Evolutionary conservation across 2,888 invertebrate genomes (phyloP), one percentile per base, ranked within the genome.

Genomic region (Holacanthella duospinosa): DNA sequence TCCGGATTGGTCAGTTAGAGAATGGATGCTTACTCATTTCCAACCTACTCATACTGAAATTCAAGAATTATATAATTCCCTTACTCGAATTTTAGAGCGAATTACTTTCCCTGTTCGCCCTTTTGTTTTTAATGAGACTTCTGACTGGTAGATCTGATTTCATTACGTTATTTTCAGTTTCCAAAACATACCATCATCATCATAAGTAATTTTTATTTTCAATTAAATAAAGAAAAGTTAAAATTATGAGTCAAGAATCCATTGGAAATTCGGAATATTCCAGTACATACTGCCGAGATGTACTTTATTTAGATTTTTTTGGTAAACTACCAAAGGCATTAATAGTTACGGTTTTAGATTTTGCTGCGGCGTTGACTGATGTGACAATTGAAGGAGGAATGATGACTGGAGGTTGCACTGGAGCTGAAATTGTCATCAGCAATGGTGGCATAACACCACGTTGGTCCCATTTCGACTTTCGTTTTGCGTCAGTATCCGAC

Each of bases 391-490:
- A 48, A n/a, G 86, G 85, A 21, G 71, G 63, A 21, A 66, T 63
- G 43, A 66, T 36, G 1, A 63, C 60, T n/a, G 67, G 64, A 19
- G 58, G 63, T 62, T 53, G 28, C 1, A 55, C 19, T 19, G 25
- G 29, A 56, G 19, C 12, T 4, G 16, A 9, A n/a, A 48, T 21
- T 4, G 48, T 48, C 48, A 48, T 65, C 19, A 62, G 21, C 44
- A 64, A 59, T 9, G 53, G 58, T 3, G 68, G 64, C 61, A 66
- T 60, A 0, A 66, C 62, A 9, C 75, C 77, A 55, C 90, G 89
- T 76, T 91, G 91, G 78, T 93, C 92, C 93, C 93, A 93, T 77
- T 93, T 93, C 2, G 91, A 91, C 79, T 91, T 92, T 62, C 92
- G 81, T 62, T 74, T 75, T 29, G 71, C 69, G 36, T 70, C 74